Conservation (phyloP, 2,797 vertebrate species). For the Galagoides demidoff region DNA sequence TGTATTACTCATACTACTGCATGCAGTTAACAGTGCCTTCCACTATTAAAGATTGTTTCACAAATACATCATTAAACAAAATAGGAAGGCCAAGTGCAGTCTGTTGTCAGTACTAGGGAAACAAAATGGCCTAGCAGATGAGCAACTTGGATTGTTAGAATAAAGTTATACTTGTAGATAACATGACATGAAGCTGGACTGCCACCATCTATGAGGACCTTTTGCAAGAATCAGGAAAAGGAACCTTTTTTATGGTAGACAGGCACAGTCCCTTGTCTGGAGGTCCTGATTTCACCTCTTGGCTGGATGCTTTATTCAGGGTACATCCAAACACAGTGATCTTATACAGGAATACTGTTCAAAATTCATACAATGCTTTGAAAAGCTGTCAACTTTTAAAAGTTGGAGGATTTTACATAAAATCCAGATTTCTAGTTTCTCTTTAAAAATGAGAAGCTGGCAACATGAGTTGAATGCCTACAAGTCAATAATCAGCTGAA, state of each 20-base stretch:
- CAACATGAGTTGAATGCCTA: not conserved
- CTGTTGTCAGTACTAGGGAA: not conserved
- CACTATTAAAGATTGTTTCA: not conserved
- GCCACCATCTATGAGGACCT: not conserved
- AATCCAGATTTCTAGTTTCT: constrained; percentile 36
- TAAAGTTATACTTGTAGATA: not conserved
- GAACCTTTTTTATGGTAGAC: not conserved
- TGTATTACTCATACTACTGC: not conserved
- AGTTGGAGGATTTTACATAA: not conserved
- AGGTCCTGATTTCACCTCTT: not conserved
- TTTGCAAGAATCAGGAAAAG: constrained; percentile 43
- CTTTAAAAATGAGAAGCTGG: constrained; percentile 32
- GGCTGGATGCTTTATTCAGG: not conserved
- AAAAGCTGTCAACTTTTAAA: not conserved
- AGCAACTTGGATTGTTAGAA: not conserved
- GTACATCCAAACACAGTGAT: not conserved
- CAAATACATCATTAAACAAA: not conserved
- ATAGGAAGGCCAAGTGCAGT: not conserved
- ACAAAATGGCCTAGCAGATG: not conserved
- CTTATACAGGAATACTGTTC: not conserved
- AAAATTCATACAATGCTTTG: not conserved
- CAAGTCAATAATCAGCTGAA: not conserved
- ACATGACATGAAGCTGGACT: not conserved
- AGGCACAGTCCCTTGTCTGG: not conserved
- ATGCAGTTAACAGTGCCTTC: not conserved